phyloP scores from a whole-genome alignment of 2,113 vertebrate genomes.

The Lophura nycthemera region DNA sequence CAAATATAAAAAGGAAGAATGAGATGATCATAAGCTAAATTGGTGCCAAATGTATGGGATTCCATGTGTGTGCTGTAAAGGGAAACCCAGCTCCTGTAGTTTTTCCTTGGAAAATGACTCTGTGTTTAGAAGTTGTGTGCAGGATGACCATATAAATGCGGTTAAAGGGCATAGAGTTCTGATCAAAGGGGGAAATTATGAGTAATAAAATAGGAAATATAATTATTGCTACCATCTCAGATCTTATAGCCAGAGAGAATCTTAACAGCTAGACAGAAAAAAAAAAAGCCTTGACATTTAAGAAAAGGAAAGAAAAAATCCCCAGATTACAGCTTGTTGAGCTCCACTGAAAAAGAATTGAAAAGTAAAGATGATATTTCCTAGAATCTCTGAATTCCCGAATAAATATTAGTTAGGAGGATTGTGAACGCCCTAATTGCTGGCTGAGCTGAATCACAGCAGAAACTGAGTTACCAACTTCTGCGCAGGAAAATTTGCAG shows the following conservation, averaged over 20 bases:
- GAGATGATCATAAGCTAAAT: slow-evolving; percentile 50
- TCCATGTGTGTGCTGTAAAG: slow-evolving; percentile 31
- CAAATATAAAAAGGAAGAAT: slow-evolving; percentile 35
- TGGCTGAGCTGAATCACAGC: neutral
- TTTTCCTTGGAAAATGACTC: slow-evolving; percentile 24
- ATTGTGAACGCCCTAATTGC: neutral
- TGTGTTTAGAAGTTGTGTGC: slow-evolving; percentile 4
- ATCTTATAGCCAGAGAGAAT: slow-evolving; percentile 20
- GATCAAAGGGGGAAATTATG: slow-evolving; percentile 53
- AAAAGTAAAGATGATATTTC: neutral
- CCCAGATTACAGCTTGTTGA: neutral
- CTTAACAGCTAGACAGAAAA: neutral
- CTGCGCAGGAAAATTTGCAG: neutral
- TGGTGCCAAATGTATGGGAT: slow-evolving; percentile 27
- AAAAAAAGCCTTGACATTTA: neutral
- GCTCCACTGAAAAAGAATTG: neutral
- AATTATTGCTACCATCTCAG: slow-evolving; percentile 58
- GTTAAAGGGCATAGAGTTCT: slow-evolving; percentile 47
- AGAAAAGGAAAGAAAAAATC: neutral
- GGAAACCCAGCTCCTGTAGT: slow-evolving; percentile 1
- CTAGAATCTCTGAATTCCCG: neutral
- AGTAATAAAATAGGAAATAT: slow-evolving; percentile 61
- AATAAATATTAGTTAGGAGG: neutral
- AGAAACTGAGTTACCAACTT: slow-evolving; percentile 31
- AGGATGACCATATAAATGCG: slow-evolving; percentile 51